Conservation (phyloP, 2,888 invertebrate genomes). For the Caenorhabditis imperialis region DNA sequence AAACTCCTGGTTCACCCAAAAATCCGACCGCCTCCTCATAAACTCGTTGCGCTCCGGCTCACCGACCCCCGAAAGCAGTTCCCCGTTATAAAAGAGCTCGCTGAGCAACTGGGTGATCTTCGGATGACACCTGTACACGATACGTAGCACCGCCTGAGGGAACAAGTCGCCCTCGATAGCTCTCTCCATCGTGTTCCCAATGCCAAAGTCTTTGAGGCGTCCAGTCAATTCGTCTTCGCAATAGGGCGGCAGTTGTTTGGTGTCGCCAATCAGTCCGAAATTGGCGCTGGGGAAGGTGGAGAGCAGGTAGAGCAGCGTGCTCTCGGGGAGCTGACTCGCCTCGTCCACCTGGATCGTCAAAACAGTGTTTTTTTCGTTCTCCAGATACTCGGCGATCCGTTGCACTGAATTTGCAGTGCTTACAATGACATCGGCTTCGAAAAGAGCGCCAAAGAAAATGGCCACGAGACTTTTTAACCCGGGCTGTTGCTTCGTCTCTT, state of each 20-base stretch:
- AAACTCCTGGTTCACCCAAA: conserved; percentile 22
- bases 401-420: no score
- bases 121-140: conserved; percentile 30
- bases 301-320: no score
- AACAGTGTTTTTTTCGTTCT: no score
- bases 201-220: conserved; percentile 17
- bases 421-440: no score
- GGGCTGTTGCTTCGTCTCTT: no score
- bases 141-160: conserved; percentile 5
- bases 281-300: no score
- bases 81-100: conserved; percentile 22
- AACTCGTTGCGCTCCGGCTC: conserved; percentile 14
- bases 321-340: no score
- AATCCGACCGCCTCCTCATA: neutral
- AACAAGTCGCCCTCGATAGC: conserved; percentile 7
- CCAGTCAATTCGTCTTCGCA: conserved; percentile 14
- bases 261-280: no score
- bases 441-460: no score
- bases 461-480: no score
- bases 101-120: conserved; percentile 17
- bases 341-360: no score
- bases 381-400: no score
- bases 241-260: conserved; percentile 30
- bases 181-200: conserved; percentile 32
- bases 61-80: conserved; percentile 12